A percentile compares a stretch with the other conserved stretches of the same genome.
phyloP scores from a whole-genome alignment of 2,888 invertebrate genomes.

The Agrypnus murinus region DNA sequence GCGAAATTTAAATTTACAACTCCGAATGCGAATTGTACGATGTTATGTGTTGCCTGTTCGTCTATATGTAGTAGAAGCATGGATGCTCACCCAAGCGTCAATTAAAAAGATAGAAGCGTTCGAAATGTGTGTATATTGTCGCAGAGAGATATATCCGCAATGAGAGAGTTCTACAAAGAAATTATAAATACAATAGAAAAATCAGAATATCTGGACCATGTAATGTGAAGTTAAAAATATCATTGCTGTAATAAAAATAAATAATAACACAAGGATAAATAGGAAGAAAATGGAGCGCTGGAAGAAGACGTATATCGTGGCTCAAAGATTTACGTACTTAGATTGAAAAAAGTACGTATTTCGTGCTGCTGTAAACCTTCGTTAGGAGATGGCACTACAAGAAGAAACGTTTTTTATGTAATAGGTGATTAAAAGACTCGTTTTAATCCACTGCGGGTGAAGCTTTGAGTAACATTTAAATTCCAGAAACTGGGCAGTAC shows the following conservation, averaged over 20 bases:
- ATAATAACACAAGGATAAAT: constrained; percentile 25
- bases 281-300: constrained; percentile 13
- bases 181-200: constrained; percentile 4
- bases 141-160: constrained; percentile 5
- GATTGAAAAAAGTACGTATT: constrained; percentile 11
- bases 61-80: constrained; percentile 15
- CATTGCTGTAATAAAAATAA: constrained; percentile 27
- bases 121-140: constrained; percentile 14
- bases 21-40: no score
- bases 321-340: constrained; percentile 23
- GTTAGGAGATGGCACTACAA: constrained; percentile 18
- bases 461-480: no score
- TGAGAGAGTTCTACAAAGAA: constrained; percentile 15
- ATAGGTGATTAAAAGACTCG: no score
- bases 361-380: constrained; percentile 8
- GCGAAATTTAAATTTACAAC: background rate
- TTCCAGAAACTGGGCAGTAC: no score
- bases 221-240: constrained; percentile 18
- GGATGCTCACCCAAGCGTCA: constrained; percentile 15
- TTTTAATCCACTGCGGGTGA: no score
- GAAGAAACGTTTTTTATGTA: no score
- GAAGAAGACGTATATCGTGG: constrained; percentile 32
- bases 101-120: constrained; percentile 27
- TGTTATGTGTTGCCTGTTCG: no score
- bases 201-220: constrained; percentile 13